Evolutionary conservation across 2,797 vertebrate genomes (phyloP).

Genomic region (Typhlichthys subterraneus): DNA sequence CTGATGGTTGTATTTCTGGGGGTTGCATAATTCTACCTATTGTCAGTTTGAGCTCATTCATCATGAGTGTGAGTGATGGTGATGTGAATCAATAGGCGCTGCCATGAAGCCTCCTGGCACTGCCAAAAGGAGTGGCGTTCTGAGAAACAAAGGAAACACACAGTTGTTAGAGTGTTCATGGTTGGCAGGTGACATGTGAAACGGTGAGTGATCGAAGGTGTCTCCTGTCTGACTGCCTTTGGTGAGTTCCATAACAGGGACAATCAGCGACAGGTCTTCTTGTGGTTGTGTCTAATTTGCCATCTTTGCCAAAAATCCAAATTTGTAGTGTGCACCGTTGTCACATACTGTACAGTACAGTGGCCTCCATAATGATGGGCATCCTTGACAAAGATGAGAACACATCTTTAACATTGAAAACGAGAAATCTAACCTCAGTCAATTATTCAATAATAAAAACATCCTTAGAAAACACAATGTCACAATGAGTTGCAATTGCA

Average conservation of each 20-base stretch:
- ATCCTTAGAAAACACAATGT: too few relatives aligned
- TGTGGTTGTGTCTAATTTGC: conserved; percentile 13
- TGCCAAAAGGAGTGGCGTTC: conserved; percentile 54
- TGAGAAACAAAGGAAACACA: conserved; percentile 68
- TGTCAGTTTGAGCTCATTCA: conserved; percentile 67
- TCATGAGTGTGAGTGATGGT: conserved; percentile 69
- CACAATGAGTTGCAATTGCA: too few relatives aligned
- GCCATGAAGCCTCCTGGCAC: conserved; percentile 59
- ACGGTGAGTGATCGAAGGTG: conserved; percentile 61
- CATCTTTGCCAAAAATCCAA: conserved; percentile 13
- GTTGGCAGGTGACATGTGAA: conserved; percentile 64
- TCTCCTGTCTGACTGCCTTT: conserved; percentile 41
- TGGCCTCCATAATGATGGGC: too few relatives aligned
- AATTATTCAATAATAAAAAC: too few relatives aligned
- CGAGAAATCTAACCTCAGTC: too few relatives aligned
- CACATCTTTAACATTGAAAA: too few relatives aligned
- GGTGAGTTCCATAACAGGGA: conserved; percentile 50
- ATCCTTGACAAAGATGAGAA: too few relatives aligned
- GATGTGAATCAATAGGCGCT: conserved; percentile 73
- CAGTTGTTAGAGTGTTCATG: conserved; percentile 56
- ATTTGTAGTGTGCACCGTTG: neutral
- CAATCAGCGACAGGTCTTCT: too few relatives aligned
- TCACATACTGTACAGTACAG: too few relatives aligned
- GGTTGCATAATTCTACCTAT: conserved; percentile 70
- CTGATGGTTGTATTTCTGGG: conserved; percentile 57